A percentile compares a stretch with the other conserved stretches of the same genome.
Evolutionary conservation across 2,888 invertebrate genomes (phyloP).

Genomic region (Agapostemon virescens): DNA sequence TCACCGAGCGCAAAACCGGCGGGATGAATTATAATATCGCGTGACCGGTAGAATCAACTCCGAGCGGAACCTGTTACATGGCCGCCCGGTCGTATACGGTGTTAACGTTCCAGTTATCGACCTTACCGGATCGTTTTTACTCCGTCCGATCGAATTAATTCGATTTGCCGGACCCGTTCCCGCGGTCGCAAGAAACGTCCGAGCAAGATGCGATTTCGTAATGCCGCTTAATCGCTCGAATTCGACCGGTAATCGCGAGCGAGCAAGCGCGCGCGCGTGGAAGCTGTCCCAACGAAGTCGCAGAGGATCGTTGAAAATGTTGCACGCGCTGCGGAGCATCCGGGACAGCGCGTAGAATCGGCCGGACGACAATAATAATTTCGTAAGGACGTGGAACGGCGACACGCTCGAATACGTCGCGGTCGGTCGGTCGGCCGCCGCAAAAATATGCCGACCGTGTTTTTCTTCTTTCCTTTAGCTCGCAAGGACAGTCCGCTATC

Average conservation of each 20-base stretch:
- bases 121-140: conserved; percentile 39
- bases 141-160: conserved; percentile 32
- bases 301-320: neutral
- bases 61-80: conserved; percentile 23
- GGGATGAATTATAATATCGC: conserved; percentile 36
- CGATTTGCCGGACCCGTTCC: conserved; percentile 19
- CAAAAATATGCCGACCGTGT: conserved; percentile 48
- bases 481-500: conserved; percentile 9
- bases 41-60: conserved; percentile 47
- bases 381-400: conserved; percentile 39
- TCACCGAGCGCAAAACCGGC: conserved; percentile 14
- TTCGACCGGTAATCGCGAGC: neutral
- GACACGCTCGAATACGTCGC: conserved; percentile 49
- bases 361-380: conserved; percentile 18
- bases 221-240: neutral
- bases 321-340: conserved; percentile 9
- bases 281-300: neutral
- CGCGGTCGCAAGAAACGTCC: neutral
- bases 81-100: conserved; percentile 16
- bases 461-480: conserved; percentile 51
- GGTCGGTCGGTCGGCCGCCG: conserved; percentile 28
- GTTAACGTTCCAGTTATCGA: conserved; percentile 45
- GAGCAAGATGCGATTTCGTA: conserved; percentile 19
- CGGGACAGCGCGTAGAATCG: neutral
- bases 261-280: too few species aligned